Conservation (phyloP, 2,113 vertebrate species). For the Syngnathus floridae region DNA sequence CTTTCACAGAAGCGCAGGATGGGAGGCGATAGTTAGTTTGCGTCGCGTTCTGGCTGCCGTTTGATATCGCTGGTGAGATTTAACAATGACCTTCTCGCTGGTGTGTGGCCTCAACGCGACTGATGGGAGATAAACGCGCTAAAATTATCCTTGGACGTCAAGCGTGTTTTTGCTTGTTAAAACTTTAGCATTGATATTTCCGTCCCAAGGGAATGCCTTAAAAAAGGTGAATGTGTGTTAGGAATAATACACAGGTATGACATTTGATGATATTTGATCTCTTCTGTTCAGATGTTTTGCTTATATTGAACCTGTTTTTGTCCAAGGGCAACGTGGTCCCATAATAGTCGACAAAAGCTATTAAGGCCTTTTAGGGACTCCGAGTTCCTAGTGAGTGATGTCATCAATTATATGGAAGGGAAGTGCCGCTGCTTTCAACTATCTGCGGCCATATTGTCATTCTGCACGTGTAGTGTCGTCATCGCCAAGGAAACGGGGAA, state of each 20-base stretch:
- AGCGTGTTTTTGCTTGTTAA: not conserved
- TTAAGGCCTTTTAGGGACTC: not conserved
- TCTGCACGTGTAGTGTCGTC: slow-evolving; percentile 50
- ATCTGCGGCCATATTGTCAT: slow-evolving; percentile 64
- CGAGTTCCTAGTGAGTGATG: not conserved
- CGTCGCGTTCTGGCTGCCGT: not conserved
- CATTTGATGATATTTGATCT: too few relatives aligned
- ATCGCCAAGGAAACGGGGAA: slow-evolving; percentile 65
- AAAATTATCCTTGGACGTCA: not conserved
- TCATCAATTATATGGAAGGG: not conserved
- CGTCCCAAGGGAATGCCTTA: not conserved
- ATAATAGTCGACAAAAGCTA: not conserved
- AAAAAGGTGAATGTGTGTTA: too few relatives aligned
- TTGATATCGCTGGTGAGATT: not conserved
- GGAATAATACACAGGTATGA: too few relatives aligned
- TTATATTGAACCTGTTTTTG: too few relatives aligned
- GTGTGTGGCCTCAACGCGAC: not conserved
- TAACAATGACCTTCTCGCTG: not conserved
- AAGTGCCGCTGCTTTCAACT: not conserved
- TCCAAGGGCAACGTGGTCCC: too few relatives aligned
- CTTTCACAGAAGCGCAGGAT: slow-evolving; percentile 9
- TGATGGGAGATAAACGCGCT: not conserved
- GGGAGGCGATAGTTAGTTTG: slow-evolving; percentile 11
- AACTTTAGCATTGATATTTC: not conserved
- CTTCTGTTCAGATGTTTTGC: too few relatives aligned